Evolutionary conservation across 37 sponge, comb jelly and placozoan species (phyloP).

Genomic region (Geodia barretti): DNA sequence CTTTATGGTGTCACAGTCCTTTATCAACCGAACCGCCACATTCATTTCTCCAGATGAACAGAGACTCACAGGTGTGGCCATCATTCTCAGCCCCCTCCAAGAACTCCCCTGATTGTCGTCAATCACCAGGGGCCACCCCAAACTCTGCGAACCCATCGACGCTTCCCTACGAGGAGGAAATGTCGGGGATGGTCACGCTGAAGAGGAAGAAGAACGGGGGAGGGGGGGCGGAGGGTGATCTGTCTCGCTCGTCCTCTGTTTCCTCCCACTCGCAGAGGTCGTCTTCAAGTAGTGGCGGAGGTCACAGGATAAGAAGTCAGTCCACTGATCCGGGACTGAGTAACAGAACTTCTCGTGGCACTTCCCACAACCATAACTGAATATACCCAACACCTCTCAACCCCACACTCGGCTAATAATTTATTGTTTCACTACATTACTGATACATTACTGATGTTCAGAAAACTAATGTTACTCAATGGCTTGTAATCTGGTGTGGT

Average conservation of each 20-base stretch:
- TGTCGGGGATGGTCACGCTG: conserved; percentile 73
- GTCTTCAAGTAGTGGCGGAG: neutral
- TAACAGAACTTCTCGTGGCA: neutral
- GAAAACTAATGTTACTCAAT: too few relatives aligned
- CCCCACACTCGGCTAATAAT: too few relatives aligned
- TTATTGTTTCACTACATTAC: neutral
- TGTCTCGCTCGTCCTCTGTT: neutral
- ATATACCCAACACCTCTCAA: neutral
- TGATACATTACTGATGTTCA: neutral
- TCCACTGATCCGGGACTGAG: neutral
- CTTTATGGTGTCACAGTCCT: too few relatives aligned
- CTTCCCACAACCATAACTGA: neutral
- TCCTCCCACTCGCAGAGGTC: neutral
- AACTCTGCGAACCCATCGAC: neutral
- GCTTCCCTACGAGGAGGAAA: conserved; percentile 34
- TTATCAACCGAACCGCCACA: too few relatives aligned
- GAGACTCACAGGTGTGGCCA: conserved; percentile 55
- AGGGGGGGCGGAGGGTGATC: neutral
- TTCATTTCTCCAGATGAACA: conserved; percentile 47
- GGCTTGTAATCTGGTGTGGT: too few relatives aligned
- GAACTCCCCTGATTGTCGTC: neutral
- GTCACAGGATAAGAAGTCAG: neutral
- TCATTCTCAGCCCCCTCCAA: conserved; percentile 6
- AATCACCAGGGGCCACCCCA: neutral
- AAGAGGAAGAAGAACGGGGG: conserved; percentile 47